Evolutionary conservation across 2,888 invertebrate species (phyloP).

Genomic region (Drosophila monieri): DNA sequence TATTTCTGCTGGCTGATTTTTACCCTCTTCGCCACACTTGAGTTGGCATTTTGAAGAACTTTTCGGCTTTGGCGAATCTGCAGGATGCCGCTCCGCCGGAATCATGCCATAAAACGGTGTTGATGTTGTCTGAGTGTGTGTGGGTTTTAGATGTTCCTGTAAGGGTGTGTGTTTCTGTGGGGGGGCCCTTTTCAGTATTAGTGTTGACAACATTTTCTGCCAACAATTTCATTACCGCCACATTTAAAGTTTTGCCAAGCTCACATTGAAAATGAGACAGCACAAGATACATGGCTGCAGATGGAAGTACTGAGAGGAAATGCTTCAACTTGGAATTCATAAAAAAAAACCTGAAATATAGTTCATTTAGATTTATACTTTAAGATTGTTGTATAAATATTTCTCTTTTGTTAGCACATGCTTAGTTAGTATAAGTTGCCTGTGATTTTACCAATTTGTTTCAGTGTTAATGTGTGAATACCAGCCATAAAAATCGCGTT

Average conservation of each 20-base stretch:
- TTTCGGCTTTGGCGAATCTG: conserved; percentile 68
- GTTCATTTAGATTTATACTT: too few relatives aligned
- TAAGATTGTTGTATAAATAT: too few relatives aligned
- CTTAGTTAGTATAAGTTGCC: too few relatives aligned
- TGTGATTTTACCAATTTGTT: neutral
- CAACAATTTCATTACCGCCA: conserved; percentile 78
- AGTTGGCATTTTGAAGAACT: conserved; percentile 56
- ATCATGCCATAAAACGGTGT: conserved; percentile 67
- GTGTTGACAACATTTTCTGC: conserved; percentile 74
- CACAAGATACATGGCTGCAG: conserved; percentile 22
- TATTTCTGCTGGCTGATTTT: conserved; percentile 1
- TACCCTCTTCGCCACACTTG: conserved; percentile 48
- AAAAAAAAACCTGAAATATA: too few relatives aligned
- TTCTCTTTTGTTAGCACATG: neutral
- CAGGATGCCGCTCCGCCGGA: conserved; percentile 61
- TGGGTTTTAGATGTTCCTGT: neutral
- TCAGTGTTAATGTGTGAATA: conserved; percentile 15
- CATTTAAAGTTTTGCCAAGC: conserved; percentile 76
- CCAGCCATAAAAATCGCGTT: conserved; percentile 25
- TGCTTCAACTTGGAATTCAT: neutral
- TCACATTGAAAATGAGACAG: conserved; percentile 61
- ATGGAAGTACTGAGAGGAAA: conserved; percentile 18
- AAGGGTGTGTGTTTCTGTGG: conserved; percentile 10
- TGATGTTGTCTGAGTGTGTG: conserved; percentile 47
- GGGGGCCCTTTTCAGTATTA: conserved; percentile 9